These are phyloP conservation scores for Sterna hirundo DNA, from an alignment of 2,113 vertebrate species.

Conservation along the genomic window DNA sequence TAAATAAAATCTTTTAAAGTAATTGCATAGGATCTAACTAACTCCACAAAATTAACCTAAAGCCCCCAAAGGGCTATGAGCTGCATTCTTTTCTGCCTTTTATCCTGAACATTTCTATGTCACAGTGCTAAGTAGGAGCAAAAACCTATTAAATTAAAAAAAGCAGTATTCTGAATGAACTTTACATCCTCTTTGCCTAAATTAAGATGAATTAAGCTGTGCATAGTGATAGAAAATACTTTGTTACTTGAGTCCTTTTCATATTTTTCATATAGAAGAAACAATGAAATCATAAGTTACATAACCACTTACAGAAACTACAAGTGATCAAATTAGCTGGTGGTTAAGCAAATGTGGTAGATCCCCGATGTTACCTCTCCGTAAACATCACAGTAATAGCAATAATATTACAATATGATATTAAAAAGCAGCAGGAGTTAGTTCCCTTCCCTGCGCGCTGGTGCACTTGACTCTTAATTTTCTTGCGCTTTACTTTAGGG, in stretches of 20 bases:
- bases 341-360: neutral
- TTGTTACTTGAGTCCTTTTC: neutral
- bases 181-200: neutral
- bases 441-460: neutral
- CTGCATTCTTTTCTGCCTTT: neutral
- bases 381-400: neutral
- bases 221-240: neutral
- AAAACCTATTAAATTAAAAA: neutral
- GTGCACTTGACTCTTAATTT: neutral
- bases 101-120: neutral
- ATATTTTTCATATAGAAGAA: neutral
- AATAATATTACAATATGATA: neutral
- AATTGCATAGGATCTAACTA: neutral
- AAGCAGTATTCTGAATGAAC: neutral
- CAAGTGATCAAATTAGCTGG: neutral
- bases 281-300: neutral
- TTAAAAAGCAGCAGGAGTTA: neutral
- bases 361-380: neutral
- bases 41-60: neutral
- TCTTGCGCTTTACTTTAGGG: neutral
- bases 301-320: neutral
- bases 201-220: neutral
- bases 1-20: neutral
- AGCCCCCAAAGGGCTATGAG: neutral
- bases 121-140: neutral